Evolutionary conservation across 2,797 vertebrate species (phyloP), one percentile per base, ranked within the genome.

Genomic region (Alca torda): DNA sequence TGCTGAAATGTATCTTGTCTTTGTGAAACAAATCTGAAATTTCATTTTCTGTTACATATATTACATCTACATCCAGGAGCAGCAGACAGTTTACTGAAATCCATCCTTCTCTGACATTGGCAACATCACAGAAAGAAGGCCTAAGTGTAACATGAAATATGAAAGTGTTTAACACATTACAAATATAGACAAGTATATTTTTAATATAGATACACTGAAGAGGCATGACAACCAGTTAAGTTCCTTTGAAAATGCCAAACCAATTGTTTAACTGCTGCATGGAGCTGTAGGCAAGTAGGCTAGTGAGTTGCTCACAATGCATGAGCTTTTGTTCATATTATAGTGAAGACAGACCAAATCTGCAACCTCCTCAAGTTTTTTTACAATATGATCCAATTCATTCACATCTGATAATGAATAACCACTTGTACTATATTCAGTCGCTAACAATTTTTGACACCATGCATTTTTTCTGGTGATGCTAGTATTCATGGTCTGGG

Each of bases 221-320:
- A 94, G 11, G 45, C 92, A 89, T 84, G 45, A 89, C 69, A 92
- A 93, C 81, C 54, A 51, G 79, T 48, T 83, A 85, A 89, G 61
- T 74, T 94, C 77, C 76, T 93, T 43, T 78, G 64, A 83, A 95
- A 96, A 89, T 89, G 87, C 65, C 82, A 93, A 87, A 72, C n/a
- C 72, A 87, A 78, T 93, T 92, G 89, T 94, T 93, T 83, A 83
- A 68, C 54, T 92, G 61, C 64, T 87, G 39, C 50, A 65, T 3
- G 16, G 89, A 94, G 48, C 37, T 89, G 41, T 76, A 90, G 69
- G 67, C 81, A 93, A 87, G 84, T 83, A 84, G 86, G 74, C n/a
- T 63, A 84, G 69, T 53, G 64, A 94, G 70, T 45, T 84, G 31
- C 45, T 72, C 28, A 46, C 56, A 74, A 53, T 41, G n/a, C 63